Evolutionary conservation across 2,797 vertebrate species (phyloP).

Genomic region (Anabas testudineus): DNA sequence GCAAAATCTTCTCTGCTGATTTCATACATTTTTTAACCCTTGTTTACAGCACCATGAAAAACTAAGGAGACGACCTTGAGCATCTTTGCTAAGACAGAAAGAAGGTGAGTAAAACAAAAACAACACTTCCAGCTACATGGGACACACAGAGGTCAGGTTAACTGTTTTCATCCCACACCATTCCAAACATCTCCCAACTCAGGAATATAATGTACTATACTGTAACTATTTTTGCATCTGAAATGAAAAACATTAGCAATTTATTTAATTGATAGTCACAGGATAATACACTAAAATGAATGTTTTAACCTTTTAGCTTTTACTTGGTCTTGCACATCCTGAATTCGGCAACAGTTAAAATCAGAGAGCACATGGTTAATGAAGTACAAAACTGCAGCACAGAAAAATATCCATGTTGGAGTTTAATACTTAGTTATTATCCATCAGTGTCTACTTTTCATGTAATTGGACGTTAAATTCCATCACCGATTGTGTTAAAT

Average conservation of each 20-base stretch:
- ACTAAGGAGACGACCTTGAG: constrained; percentile 27
- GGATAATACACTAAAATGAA: background rate
- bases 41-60: constrained; percentile 32
- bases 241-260: background rate
- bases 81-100: constrained; percentile 19
- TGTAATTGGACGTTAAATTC: no score
- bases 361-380: background rate
- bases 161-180: constrained; percentile 52
- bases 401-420: no score
- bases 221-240: constrained; percentile 23
- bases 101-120: constrained; percentile 26
- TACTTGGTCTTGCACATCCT: background rate
- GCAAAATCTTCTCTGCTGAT: constrained; percentile 13
- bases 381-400: background rate
- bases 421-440: no score
- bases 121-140: background rate
- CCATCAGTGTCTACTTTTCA: no score
- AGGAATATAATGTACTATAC: constrained; percentile 29
- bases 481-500: background rate
- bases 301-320: background rate
- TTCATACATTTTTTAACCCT: constrained; percentile 40
- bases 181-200: constrained; percentile 64
- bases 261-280: background rate
- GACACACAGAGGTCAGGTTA: constrained; percentile 49
- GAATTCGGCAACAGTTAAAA: background rate